Conservation (phyloP, 1,140 invertebrate species). For the Temnothorax curvispinosus region DNA sequence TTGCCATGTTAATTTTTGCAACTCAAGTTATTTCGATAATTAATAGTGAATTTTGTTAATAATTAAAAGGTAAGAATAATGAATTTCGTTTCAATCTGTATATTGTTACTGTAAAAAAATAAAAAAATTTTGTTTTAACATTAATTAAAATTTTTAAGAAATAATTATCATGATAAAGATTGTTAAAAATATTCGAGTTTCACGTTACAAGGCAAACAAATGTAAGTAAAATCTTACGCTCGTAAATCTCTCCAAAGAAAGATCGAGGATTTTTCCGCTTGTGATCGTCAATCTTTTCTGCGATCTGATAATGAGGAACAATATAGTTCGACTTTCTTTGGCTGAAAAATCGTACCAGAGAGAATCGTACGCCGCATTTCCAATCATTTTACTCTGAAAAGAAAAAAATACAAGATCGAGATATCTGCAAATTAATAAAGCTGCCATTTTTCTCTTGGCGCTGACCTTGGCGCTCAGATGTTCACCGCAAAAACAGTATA, state of each 20-base stretch:
- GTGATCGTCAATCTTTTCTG: conserved; percentile 59
- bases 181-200: conserved; percentile 11
- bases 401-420: neutral
- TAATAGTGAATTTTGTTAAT: neutral
- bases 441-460: neutral
- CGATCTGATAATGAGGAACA: conserved; percentile 38
- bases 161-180: neutral
- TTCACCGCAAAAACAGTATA: conserved; percentile 54
- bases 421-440: neutral
- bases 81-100: neutral
- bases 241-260: conserved; percentile 29
- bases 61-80: neutral
- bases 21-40: neutral
- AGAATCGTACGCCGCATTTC: conserved; percentile 34
- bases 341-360: conserved; percentile 47
- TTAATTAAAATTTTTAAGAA: neutral
- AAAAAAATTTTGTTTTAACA: neutral
- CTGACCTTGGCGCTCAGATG: conserved; percentile 45
- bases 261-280: conserved; percentile 44
- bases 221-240: conserved; percentile 34
- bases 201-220: neutral
- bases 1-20: neutral
- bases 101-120: neutral
- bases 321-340: conserved; percentile 22
- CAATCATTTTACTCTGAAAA: conserved; percentile 50